Evolutionary conservation across 53 echinoderm and acorn worm genomes (phyloP).

Genomic region (Holothuria leucospilota): DNA sequence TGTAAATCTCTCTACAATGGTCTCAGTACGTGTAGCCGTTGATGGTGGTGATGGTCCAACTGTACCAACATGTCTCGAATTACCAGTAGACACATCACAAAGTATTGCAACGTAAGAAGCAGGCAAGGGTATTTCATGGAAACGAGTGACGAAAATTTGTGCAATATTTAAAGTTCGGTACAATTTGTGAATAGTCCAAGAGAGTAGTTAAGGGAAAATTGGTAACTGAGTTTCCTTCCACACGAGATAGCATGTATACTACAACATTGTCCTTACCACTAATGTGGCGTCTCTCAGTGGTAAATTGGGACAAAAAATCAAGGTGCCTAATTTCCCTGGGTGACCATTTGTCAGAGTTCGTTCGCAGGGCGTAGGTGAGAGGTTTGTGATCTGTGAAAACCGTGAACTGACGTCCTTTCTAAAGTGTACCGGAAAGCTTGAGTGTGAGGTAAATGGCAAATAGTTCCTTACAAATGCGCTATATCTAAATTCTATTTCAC

Average conservation of each 20-base stretch:
- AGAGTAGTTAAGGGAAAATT: not conserved
- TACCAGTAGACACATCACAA: conserved; percentile 57
- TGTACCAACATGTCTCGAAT: no score
- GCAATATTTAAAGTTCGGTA: not conserved
- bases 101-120: conserved; percentile 28
- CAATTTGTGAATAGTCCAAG: conserved; percentile 1
- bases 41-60: no score
- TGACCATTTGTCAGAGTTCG: conserved; percentile 56
- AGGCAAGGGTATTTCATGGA: conserved; percentile 27
- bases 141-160: not conserved
- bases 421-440: conserved; percentile 53
- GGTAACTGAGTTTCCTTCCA: not conserved
- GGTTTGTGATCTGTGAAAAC: no score
- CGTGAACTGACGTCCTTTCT: conserved; percentile 67
- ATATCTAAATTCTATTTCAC: no score
- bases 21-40: no score
- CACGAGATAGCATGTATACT: conserved; percentile 61
- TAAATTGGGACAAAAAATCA: no score
- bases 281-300: conserved; percentile 41
- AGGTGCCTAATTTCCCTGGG: conserved; percentile 71
- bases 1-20: no score
- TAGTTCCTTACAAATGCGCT: conserved; percentile 65
- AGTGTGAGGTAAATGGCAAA: conserved; percentile 59
- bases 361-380: no score
- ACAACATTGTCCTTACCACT: conserved; percentile 63